phyloP scores from a whole-genome alignment of 2,888 invertebrate species.

The Calliopum simillimum region DNA sequence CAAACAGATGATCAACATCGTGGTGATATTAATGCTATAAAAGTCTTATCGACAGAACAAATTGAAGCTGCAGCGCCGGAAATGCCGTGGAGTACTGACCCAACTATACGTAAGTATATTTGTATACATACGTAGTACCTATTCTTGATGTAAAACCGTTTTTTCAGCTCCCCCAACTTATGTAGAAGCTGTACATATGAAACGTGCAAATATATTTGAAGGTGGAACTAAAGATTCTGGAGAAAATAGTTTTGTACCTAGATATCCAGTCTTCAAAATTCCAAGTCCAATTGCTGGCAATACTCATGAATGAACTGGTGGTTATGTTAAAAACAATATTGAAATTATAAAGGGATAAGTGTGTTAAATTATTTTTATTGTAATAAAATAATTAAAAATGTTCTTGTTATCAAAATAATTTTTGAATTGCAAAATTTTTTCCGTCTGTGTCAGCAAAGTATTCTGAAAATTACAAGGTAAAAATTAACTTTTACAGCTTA shows the following conservation, averaged over 20 bases:
- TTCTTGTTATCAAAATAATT: too few relatives aligned
- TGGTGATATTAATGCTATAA: constrained; percentile 31
- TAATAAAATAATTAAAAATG: too few relatives aligned
- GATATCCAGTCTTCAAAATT: constrained; percentile 56
- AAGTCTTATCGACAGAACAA: too few relatives aligned
- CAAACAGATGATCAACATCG: neutral
- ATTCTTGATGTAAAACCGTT: constrained; percentile 39
- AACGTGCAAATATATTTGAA: constrained; percentile 42
- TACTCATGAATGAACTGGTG: too few relatives aligned
- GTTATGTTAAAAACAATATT: too few relatives aligned
- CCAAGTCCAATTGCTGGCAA: constrained; percentile 30
- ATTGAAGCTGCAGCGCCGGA: constrained; percentile 32
- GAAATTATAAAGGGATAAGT: too few relatives aligned
- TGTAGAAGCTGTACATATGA: constrained; percentile 58
- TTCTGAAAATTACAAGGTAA: too few relatives aligned
- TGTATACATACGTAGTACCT: too few relatives aligned
- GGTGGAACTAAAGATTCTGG: constrained; percentile 47
- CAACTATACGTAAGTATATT: constrained; percentile 33
- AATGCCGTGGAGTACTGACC: constrained; percentile 51
- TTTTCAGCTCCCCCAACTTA: constrained; percentile 41
- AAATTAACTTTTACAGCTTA: too few relatives aligned
- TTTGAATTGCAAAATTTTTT: too few relatives aligned
- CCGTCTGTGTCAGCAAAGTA: too few relatives aligned
- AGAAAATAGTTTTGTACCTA: constrained; percentile 49
- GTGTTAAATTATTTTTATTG: too few relatives aligned